Evolutionary conservation across 2,797 vertebrate genomes (phyloP).

Genomic region (Arnoldichthys spilopterus): DNA sequence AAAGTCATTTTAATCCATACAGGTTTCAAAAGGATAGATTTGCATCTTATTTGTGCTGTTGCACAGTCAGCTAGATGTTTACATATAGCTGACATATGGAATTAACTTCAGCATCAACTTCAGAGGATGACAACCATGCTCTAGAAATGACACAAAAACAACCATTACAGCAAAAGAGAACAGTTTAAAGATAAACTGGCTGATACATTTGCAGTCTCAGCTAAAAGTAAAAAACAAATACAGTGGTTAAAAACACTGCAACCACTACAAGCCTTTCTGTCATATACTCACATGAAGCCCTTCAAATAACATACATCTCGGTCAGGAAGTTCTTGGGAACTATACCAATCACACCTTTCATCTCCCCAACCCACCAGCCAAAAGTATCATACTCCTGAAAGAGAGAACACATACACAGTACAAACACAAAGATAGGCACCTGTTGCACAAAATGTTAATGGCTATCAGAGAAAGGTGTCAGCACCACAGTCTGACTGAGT

Average conservation of each 20-base stretch:
- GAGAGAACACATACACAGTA: slow-evolving; percentile 6
- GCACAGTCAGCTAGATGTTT: not conserved
- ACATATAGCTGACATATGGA: not conserved
- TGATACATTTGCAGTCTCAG: not conserved
- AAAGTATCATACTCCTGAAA: slow-evolving; percentile 91
- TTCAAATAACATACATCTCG: slow-evolving; percentile 91
- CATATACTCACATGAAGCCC: slow-evolving; percentile 80
- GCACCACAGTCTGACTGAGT: too few species aligned
- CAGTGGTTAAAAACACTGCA: not conserved
- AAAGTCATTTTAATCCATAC: slow-evolving; percentile 1
- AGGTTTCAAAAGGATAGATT: not conserved
- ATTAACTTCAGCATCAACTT: not conserved
- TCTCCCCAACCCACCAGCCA: slow-evolving; percentile 99
- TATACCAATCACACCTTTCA: slow-evolving; percentile 92
- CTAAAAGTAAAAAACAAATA: not conserved
- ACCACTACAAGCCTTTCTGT: not conserved
- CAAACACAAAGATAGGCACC: too few species aligned
- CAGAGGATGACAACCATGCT: not conserved
- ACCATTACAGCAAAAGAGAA: not conserved
- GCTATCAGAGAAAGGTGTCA: too few species aligned
- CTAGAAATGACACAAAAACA: slow-evolving; percentile 6
- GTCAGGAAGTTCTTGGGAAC: slow-evolving; percentile 96
- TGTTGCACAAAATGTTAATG: too few species aligned
- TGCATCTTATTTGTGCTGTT: not conserved
- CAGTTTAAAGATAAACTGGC: not conserved